These are phyloP conservation scores for Lasioglossum lativentre DNA, from an alignment of 2,888 invertebrate genomes.

Conservation along the genomic window DNA sequence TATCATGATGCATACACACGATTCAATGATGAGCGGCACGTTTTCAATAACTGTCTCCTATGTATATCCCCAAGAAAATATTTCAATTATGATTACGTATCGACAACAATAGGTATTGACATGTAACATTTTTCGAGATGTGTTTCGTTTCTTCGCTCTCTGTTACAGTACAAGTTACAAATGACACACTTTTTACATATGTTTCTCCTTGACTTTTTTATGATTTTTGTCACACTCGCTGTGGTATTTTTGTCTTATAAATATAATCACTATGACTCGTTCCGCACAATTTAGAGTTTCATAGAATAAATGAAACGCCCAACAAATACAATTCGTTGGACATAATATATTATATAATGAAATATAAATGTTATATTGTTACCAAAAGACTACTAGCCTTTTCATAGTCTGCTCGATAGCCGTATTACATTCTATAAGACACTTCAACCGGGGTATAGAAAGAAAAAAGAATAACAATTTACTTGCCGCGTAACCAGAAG, in stretches of 20 bases:
- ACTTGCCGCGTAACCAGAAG: constrained; percentile 33
- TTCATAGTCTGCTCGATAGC: constrained; percentile 19
- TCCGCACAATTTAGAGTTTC: constrained; percentile 2
- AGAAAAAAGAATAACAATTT: constrained; percentile 30
- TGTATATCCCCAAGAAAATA: constrained; percentile 66
- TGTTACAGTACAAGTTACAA: constrained; percentile 67
- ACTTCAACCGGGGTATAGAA: constrained; percentile 25
- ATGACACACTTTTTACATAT: constrained; percentile 38
- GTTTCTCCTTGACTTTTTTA: constrained; percentile 39
- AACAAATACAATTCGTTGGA: constrained; percentile 12
- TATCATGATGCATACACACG: constrained; percentile 39
- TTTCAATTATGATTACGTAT: constrained; percentile 62
- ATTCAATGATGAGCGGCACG: constrained; percentile 36
- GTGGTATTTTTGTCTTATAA: constrained; percentile 22
- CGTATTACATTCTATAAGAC: constrained; percentile 12
- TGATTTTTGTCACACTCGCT: constrained; percentile 31
- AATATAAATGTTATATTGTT: constrained; percentile 39
- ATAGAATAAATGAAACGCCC: constrained; percentile 25
- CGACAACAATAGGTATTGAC: constrained; percentile 63
- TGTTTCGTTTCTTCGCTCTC: constrained; percentile 43
- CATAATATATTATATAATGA: constrained; percentile 36
- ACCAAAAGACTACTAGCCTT: constrained; percentile 24
- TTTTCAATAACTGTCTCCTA: constrained; percentile 39
- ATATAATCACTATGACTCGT: constrained; percentile 14
- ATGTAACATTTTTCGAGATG: constrained; percentile 69